These are phyloP conservation scores for Drosophila maculinotata DNA, from an alignment of 2,888 invertebrate genomes.

Conservation along the genomic window DNA sequence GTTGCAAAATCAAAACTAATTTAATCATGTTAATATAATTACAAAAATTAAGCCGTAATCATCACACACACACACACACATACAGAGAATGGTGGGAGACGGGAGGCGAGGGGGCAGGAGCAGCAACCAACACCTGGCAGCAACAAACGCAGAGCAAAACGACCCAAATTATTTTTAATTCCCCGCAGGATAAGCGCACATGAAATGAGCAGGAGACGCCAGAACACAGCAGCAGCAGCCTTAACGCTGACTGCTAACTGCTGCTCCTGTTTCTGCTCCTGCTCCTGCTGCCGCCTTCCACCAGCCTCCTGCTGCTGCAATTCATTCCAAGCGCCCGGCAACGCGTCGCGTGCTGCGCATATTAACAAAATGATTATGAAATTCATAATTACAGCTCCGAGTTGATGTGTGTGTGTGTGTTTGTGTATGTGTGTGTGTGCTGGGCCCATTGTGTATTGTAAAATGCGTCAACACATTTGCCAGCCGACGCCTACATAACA, in stretches of 20 bases:
- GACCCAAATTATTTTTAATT: conserved; percentile 81
- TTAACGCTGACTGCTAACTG: conserved; percentile 12
- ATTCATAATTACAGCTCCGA: conserved; percentile 74
- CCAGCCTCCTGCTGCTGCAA: conserved; percentile 49
- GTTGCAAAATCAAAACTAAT: conserved; percentile 76
- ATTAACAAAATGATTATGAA: conserved; percentile 82
- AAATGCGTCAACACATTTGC: conserved; percentile 77
- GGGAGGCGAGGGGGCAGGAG: conserved; percentile 1
- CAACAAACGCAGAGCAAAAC: conserved; percentile 54
- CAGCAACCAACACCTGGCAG: conserved; percentile 61
- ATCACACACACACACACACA: conserved; percentile 51
- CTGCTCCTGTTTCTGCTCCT: too few relatives aligned
- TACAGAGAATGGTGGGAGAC: not conserved
- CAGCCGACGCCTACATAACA: conserved; percentile 46
- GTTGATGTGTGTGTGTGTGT: conserved; percentile 22
- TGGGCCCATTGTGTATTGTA: conserved; percentile 75
- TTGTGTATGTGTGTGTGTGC: conserved; percentile 34
- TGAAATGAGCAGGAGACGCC: conserved; percentile 51
- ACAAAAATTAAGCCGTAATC: conserved; percentile 80
- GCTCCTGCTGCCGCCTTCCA: conserved; percentile 13
- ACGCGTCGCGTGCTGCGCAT: conserved; percentile 74
- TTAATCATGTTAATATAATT: conserved; percentile 80
- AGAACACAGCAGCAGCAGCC: conserved; percentile 14
- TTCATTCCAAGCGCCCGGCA: conserved; percentile 63
- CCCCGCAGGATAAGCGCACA: conserved; percentile 71